Evolutionary conservation across 2,797 vertebrate genomes (phyloP).

Genomic region (Lophura swinhoii): DNA sequence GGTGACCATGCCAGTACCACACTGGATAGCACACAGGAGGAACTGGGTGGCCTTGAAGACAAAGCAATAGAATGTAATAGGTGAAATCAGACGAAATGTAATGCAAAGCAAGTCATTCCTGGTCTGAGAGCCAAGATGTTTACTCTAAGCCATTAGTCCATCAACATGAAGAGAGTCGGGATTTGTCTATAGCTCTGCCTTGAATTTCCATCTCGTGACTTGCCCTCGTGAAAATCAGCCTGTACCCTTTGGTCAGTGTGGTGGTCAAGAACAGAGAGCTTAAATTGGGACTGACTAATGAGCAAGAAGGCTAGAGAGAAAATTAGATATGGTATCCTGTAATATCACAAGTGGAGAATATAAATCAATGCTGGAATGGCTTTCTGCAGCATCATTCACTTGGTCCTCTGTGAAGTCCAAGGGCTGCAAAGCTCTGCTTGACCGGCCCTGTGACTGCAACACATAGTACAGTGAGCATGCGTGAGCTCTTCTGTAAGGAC

Average conservation of each 20-base stretch:
- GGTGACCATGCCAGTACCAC: neutral
- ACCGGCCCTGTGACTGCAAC: neutral
- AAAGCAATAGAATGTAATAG: neutral
- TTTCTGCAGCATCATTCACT: neutral
- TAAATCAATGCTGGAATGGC: neutral
- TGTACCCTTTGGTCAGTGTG: rapidly evolving
- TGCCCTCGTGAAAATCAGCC: neutral
- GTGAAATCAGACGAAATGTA: neutral
- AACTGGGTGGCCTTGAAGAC: neutral
- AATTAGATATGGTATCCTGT: neutral
- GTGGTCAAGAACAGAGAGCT: neutral
- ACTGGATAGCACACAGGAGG: neutral
- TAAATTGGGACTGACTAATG: neutral
- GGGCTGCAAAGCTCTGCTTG: neutral
- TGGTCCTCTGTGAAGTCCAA: neutral
- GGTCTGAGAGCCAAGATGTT: neutral
- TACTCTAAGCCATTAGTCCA: neutral
- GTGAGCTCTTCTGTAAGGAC: neutral
- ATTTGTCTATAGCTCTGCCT: neutral
- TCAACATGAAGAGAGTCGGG: neutral
- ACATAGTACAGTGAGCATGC: neutral
- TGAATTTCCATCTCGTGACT: neutral
- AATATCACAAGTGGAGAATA: neutral
- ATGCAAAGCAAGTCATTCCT: neutral
- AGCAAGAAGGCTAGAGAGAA: neutral